Evolutionary conservation across 2,797 vertebrate species (phyloP), one percentile per base, ranked within the genome.

Genomic region (Anguilla megastoma): DNA sequence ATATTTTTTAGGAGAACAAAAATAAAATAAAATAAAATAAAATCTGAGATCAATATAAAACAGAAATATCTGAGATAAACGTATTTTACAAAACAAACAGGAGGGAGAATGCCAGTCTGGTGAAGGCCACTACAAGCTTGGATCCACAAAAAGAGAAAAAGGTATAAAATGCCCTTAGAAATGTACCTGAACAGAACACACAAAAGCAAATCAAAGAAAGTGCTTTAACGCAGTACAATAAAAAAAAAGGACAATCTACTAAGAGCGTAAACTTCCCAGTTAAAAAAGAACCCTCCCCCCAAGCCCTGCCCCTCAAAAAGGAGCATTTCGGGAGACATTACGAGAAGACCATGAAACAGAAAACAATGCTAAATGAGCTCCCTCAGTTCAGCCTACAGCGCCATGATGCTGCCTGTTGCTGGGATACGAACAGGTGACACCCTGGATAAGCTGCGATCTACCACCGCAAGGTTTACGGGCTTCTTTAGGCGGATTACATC

Each of bases 121-220:
- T 91, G 90, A 93, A 90, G 90, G 89, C 84, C 84, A 93, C 24
- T 90, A 89, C 90, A 92, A 92, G 92, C 56, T 92, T 91, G 92
- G 93, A 92, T 88, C 89, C 88, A 30, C 85, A 30, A 45, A 83
- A 83, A 50, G 9, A 83, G 79, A 45, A 45, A 52, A 52, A 8
- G 50, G 50, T 12, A 52, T 52, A 52, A 52, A 52, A 18, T 18
- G 24, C 48, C 45, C 48, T n/a, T 48, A 50, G 14, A n/a, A 69
- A 69, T 69, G 8, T 69, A 66, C 63, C 63, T 5, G 24, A 66
- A 66, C 8, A 6, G 21, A 66, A 66, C 10, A 66, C 63, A 66
- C 63, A n/a, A 66, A 66, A 66, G 63, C 63, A 24, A 66, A 66
- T 5, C 3, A 66, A 66, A 24, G n/a, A 66, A n/a, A n/a, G 63